Base-by-base conservation (phyloP, 2,797 vertebrate genomes). In the Bucorvus abyssinicus region DNA sequence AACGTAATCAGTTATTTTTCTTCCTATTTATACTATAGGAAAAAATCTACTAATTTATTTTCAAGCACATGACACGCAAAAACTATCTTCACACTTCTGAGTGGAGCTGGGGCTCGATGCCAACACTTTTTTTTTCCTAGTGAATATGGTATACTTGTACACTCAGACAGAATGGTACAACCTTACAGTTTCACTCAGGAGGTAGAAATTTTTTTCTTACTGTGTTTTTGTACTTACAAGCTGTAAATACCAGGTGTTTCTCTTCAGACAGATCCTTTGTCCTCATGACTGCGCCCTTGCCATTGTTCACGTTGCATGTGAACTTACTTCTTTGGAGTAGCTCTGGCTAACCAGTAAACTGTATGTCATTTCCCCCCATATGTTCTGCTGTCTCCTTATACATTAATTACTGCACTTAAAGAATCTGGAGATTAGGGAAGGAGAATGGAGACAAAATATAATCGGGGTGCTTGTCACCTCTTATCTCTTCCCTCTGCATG, bases 41-140 rank as follows among this genome's bases (percentile, higher is more conserved):
- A 87, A 40, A 93, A 91, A 92, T 68, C 75, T 55, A 93, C 85
- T 87, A 67, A 55, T 96, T 90, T 93, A 85, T 96, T 96, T 94
- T 88, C 56, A 89, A 90, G 88, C 42, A 2, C 64, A 38, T 57
- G 90, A 94, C 85, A 93, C 69, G 61, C 57, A 76, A 84, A 93
- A 96, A 89, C 80, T 80, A 89, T 90, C 80, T 96, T 96, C 91
- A 89, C 94, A 95, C 95, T 96, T 96, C 86, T 89, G 84, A 96
- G 84, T 83, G 84, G 88, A 95, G 74, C 86, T 74, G 68, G 84
- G 91, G 90, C 91, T 89, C 2, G 5, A 61, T 97, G 94, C 95
- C 91, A 95, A 61, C 57, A 67, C 21, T 87, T 91, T 91, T 95
- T 83, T 95, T 88, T 91, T n/a, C 61, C 65, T 65, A 14, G 70